Percentiles rank a stretch among this genome's conserved stretches.
phyloP scores from a whole-genome alignment of 2,113 vertebrate species.

The Cavia aperea region DNA sequence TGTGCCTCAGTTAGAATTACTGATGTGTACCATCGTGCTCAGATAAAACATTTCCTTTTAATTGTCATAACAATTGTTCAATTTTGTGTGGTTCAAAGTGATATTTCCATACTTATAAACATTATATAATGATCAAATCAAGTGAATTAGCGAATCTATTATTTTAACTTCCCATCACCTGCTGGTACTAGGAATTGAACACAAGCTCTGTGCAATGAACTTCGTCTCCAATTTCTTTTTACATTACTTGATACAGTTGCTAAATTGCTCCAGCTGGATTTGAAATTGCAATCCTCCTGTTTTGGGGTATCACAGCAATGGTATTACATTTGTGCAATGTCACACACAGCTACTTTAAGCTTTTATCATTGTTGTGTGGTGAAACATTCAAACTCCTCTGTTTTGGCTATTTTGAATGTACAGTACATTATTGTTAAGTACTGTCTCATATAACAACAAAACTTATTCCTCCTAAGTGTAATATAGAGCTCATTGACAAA shows the following conservation, averaged over 20 bases:
- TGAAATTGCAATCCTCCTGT: neutral
- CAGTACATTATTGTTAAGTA: neutral
- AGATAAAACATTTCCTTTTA: neutral
- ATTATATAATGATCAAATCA: too few species aligned
- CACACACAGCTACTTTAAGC: neutral
- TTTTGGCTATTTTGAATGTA: neutral
- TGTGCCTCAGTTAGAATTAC: neutral
- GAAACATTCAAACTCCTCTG: neutral
- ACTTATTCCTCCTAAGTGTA: neutral
- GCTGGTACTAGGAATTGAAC: neutral
- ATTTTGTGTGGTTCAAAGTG: neutral
- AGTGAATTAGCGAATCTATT: too few species aligned
- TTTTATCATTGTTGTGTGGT: neutral
- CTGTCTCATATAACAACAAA: neutral
- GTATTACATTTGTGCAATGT: neutral
- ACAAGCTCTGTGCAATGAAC: neutral
- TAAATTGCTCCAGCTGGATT: neutral
- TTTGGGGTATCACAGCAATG: neutral
- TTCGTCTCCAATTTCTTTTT: neutral
- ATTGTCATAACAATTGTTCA: neutral
- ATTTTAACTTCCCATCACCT: neutral
- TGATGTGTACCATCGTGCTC: too few species aligned
- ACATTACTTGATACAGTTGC: too few species aligned
- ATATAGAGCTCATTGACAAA: neutral
- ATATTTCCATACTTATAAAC: too few species aligned